Conservation (phyloP, 2,797 vertebrate species). For the Buceros bicornis region DNA sequence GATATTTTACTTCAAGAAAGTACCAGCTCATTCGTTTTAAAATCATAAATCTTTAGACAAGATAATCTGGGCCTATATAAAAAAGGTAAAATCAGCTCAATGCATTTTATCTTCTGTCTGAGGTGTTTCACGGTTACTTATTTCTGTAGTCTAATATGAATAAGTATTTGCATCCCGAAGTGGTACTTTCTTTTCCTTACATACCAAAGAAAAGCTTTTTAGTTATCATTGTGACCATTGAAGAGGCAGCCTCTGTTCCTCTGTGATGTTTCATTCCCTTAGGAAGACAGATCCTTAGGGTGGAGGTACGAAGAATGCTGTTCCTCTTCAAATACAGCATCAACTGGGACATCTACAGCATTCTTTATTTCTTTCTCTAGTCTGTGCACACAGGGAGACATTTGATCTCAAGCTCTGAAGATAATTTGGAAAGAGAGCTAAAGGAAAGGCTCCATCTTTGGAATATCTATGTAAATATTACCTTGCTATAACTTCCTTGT, state of each 20-base stretch:
- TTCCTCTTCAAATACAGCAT: not conserved
- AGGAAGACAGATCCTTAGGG: not conserved
- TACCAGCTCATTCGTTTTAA: not conserved
- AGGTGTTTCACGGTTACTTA: not conserved
- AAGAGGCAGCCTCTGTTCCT: not conserved
- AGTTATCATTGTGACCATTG: not conserved
- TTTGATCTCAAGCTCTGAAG: not conserved
- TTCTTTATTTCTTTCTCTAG: not conserved
- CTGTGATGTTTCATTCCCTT: not conserved
- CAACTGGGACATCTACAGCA: not conserved
- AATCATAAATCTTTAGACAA: not conserved
- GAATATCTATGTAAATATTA: not conserved
- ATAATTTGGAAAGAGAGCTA: not conserved
- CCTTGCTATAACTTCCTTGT: not conserved
- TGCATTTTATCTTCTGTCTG: not conserved
- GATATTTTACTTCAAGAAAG: not conserved
- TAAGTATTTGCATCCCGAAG: not conserved
- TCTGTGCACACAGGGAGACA: not conserved
- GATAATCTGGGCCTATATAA: not conserved
- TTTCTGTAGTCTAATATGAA: not conserved
- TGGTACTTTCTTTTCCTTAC: not conserved
- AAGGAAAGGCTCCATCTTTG: not conserved
- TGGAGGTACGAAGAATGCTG: not conserved
- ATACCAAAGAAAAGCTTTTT: not conserved
- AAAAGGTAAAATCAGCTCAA: not conserved